Evolutionary conservation across 1,140 invertebrate species (phyloP), one percentile per base, ranked within the genome.

Genomic region (Venustaconcha ellipsiformis): DNA sequence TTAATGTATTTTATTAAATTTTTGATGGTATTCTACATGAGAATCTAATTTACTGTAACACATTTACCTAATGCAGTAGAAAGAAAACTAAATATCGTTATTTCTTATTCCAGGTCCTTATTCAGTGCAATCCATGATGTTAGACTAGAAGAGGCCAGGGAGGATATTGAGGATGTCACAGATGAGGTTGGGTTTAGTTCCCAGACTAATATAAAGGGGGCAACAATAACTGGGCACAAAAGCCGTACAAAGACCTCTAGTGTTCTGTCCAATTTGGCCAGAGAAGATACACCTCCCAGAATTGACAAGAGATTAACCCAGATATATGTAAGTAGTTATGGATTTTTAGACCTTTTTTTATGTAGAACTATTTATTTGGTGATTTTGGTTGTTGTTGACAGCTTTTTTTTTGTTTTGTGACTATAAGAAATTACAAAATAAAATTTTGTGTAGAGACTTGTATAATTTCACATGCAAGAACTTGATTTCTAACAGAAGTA

Each of bases 61-160:
- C 20, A 62, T 4, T 23, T 62, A 23, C 18, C 20, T 62, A n/a
- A n/a, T 18, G 4, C 18, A 62, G 59, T 6, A 14, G 20, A 26
- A 67, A 4, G 15, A 67, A 67, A 30, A 67, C 6, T 58, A 67
- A n/a, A 37, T 11, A 48, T 48, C 26, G 48, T 71, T 62, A 30
- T 68, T 70, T 67, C 3, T 75, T 67, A 20, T 64, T 79, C n/a
- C 70, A 88, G 87, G 70, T 88, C 86, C 23, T 68, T 90, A 26
- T 90, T 89, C 80, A 88, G 81, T 72, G 75, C 81, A 59, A 85
- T 90, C 18, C 62, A 79, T 81, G 87, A 90, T 82, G 84, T 89
- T 12, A 84, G 83, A 70, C 70, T 89, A 65, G 87, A 88, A 57
- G 87, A 87, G 74, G 70, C 81, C 0, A 66, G 78, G n/a, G 78